Conservation (phyloP, 2,113 vertebrate species). For the Elachura formosa region DNA sequence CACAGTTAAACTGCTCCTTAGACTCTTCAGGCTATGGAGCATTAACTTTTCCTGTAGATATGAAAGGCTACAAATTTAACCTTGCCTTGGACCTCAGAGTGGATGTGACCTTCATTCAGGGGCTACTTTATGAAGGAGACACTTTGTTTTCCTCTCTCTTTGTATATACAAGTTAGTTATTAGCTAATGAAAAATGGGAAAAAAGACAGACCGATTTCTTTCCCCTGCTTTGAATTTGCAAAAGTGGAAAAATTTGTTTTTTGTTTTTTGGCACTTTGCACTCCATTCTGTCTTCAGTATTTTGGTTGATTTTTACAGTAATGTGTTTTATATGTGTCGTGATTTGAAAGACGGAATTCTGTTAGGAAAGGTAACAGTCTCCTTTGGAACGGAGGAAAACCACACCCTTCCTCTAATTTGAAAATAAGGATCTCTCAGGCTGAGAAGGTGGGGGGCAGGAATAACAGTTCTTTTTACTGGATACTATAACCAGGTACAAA, state of each 20-base stretch:
- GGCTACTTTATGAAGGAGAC: background rate
- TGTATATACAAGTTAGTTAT: background rate
- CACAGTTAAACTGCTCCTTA: background rate
- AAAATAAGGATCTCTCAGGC: too few species aligned
- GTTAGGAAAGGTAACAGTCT: too few species aligned
- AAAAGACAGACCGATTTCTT: fast-evolving
- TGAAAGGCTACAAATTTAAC: background rate
- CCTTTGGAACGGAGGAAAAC: too few species aligned
- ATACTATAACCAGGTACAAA: too few species aligned
- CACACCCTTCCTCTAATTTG: too few species aligned
- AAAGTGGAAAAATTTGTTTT: background rate
- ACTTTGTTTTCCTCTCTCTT: background rate
- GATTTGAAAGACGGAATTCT: too few species aligned
- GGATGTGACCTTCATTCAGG: background rate
- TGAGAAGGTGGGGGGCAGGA: too few species aligned
- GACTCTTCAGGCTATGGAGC: fast-evolving
- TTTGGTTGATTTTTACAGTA: background rate
- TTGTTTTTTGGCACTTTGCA: background rate
- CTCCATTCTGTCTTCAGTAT: background rate
- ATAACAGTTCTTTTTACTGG: too few species aligned
- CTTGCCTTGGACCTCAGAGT: background rate
- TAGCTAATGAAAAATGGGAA: background rate
- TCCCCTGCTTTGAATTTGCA: background rate
- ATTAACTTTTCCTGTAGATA: background rate
- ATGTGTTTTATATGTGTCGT: background rate